These are phyloP conservation scores for Kryptolebias marmoratus DNA, from an alignment of 2,113 vertebrate genomes.

Conservation along the genomic window DNA sequence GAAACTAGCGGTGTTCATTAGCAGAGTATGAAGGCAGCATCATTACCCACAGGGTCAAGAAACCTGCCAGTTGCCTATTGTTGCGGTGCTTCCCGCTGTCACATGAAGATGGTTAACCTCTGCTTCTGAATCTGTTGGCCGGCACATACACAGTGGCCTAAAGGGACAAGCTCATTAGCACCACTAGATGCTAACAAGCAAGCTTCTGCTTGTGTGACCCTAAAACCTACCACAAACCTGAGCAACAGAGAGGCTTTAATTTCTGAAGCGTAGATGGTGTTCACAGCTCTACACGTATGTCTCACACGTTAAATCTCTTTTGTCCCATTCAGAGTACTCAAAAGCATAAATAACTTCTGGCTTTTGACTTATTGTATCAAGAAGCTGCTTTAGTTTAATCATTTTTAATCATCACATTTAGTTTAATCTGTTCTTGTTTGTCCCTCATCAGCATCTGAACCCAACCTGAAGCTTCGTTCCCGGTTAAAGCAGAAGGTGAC, in stretches of 20 bases:
- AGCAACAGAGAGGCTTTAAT: constrained; percentile 14
- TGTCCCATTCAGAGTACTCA: no score
- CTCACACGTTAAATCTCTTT: not conserved
- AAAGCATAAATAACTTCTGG: not conserved
- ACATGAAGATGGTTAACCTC: constrained; percentile 39
- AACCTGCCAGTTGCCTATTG: constrained; percentile 49
- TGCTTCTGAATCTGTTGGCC: constrained; percentile 26
- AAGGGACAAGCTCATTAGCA: constrained; percentile 56
- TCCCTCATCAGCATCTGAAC: constrained; percentile 88
- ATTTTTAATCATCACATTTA: not conserved
- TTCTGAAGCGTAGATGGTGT: constrained; percentile 8
- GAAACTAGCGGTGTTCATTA: constrained; percentile 54
- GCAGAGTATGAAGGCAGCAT: constrained; percentile 37
- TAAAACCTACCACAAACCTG: constrained; percentile 11
- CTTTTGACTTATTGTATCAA: not conserved
- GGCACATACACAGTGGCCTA: constrained; percentile 39
- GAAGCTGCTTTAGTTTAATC: not conserved
- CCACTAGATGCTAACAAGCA: constrained; percentile 32
- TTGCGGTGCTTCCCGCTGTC: constrained; percentile 38
- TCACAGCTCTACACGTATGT: not conserved
- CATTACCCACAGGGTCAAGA: constrained; percentile 60
- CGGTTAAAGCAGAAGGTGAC: constrained; percentile 98
- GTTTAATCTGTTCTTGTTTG: constrained; percentile 6
- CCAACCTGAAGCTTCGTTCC: constrained; percentile 96
- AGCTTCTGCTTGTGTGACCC: constrained; percentile 29